Conservation (phyloP, 2,888 invertebrate species). For the Apamea anceps region DNA sequence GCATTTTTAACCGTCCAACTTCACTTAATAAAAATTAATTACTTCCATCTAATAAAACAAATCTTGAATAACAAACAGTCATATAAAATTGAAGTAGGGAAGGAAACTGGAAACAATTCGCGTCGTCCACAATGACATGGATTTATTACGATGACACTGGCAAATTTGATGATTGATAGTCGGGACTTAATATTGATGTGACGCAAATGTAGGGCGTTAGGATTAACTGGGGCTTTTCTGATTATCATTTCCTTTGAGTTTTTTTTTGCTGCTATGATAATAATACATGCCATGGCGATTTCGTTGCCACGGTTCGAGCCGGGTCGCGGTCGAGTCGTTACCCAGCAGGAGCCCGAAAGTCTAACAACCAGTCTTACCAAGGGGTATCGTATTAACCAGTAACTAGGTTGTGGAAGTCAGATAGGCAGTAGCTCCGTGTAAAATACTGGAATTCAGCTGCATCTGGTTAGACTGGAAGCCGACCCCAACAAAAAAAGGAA, state of each 20-base stretch:
- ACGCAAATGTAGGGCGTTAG: conserved; percentile 48
- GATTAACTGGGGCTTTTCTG: conserved; percentile 11
- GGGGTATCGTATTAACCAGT: no score
- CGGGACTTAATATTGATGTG: conserved; percentile 56
- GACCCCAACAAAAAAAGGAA: no score
- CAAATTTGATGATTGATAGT: conserved; percentile 69
- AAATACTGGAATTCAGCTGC: no score
- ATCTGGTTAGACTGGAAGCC: no score
- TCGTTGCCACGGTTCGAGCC: no score
- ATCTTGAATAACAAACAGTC: conserved; percentile 20
- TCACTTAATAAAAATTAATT: background rate
- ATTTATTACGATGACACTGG: conserved; percentile 69
- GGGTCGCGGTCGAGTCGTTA: no score
- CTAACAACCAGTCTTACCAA: no score
- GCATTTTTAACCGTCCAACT: background rate
- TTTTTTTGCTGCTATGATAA: background rate
- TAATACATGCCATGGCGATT: no score
- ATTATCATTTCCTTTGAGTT: conserved; percentile 3
- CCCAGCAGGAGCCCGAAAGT: no score
- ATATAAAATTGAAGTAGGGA: conserved; percentile 24
- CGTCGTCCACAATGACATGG: conserved; percentile 56
- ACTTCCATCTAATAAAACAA: background rate
- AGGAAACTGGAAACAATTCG: conserved; percentile 65
- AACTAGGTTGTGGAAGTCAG: no score
- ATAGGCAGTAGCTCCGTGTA: no score